Conservation (phyloP, 1,140 invertebrate genomes). For the Cotesia typhae region DNA sequence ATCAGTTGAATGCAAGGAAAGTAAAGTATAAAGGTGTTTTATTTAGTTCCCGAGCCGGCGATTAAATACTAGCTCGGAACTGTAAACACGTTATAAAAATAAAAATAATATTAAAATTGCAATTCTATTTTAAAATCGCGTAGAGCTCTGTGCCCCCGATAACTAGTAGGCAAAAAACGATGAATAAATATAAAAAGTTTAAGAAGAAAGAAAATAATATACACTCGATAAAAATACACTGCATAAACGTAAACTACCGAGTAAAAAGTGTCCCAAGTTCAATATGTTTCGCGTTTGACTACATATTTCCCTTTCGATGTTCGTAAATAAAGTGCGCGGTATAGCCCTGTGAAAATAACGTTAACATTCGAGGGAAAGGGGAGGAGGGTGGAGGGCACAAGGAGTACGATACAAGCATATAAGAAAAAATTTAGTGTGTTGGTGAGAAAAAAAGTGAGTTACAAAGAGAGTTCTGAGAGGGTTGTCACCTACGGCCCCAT, state of each 20-base stretch:
- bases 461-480: slow-evolving; percentile 34
- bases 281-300: slow-evolving; percentile 29
- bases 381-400: slow-evolving; percentile 4
- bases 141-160: too few relatives aligned
- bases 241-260: neutral
- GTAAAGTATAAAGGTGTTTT: too few relatives aligned
- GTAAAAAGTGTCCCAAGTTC: neutral
- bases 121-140: too few relatives aligned
- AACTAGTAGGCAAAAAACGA: too few relatives aligned
- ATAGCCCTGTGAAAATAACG: slow-evolving; percentile 28
- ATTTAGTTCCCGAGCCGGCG: too few relatives aligned
- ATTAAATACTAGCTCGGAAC: too few relatives aligned
- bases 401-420: too few relatives aligned
- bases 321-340: slow-evolving; percentile 30
- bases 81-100: too few relatives aligned
- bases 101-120: too few relatives aligned
- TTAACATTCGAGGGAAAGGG: slow-evolving; percentile 22
- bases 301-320: slow-evolving; percentile 20
- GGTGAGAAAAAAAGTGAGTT: slow-evolving; percentile 5
- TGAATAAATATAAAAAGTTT: neutral
- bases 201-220: neutral
- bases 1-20: too few relatives aligned
- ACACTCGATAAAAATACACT: neutral
- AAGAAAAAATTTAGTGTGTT: too few relatives aligned
- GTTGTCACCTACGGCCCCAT: slow-evolving; percentile 34